A percentile compares a stretch with the other conserved stretches of the same genome.
Evolutionary conservation across 2,888 invertebrate species (phyloP).

Genomic region (Meiosimyza platycephala): DNA sequence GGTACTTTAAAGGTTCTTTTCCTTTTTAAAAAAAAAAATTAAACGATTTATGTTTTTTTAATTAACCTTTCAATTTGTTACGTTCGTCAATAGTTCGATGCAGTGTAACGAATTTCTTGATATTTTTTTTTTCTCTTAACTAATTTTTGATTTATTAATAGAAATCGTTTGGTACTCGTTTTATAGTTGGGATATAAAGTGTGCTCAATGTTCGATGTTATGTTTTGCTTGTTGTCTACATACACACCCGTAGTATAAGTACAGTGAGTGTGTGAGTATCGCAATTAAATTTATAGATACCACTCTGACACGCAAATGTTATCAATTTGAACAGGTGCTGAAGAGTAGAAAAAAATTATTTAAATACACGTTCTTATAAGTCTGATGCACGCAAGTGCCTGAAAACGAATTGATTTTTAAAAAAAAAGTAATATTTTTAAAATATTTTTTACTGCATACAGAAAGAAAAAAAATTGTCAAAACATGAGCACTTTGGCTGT

Average conservation of each 20-base stretch:
- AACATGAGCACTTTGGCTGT: too few relatives aligned
- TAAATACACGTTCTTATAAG: background rate
- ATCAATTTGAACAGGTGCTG: background rate
- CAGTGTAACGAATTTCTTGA: slow-evolving; percentile 23
- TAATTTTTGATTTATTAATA: slow-evolving; percentile 30
- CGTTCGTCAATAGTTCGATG: slow-evolving; percentile 53
- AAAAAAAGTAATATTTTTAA: too few relatives aligned
- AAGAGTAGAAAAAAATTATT: background rate
- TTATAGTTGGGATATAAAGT: background rate
- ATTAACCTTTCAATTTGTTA: slow-evolving; percentile 66
- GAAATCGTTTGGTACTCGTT: slow-evolving; percentile 10
- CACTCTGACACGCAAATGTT: slow-evolving; percentile 27
- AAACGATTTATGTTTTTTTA: slow-evolving; percentile 66
- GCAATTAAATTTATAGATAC: slow-evolving; percentile 27
- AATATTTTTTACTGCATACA: too few relatives aligned
- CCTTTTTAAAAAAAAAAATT: slow-evolving; percentile 46
- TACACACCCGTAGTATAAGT: background rate
- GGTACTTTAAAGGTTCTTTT: too few relatives aligned
- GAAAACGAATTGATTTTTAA: background rate
- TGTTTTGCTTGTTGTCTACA: slow-evolving; percentile 3
- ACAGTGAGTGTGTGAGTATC: background rate
- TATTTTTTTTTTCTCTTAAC: background rate
- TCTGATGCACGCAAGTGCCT: slow-evolving; percentile 2
- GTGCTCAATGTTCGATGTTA: background rate
- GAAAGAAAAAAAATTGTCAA: too few relatives aligned